Percentiles rank a stretch among this genome's conserved stretches.
phyloP scores from a whole-genome alignment of 2,888 invertebrate species.

The Caenorhabditis sp. region DNA sequence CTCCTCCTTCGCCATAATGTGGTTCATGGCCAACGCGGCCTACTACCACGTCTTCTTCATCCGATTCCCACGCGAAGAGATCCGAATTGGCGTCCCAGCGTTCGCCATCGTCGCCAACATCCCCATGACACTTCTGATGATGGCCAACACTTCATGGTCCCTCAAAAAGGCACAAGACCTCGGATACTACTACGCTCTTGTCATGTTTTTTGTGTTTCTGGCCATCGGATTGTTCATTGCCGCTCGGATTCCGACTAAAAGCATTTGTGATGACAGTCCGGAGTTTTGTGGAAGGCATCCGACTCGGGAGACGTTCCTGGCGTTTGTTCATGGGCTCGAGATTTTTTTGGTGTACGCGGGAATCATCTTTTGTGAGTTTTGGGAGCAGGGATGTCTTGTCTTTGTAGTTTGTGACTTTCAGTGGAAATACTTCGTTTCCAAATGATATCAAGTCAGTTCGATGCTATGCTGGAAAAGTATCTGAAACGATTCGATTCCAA shows the following conservation, averaged over 20 bases:
- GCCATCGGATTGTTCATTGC: slow-evolving; percentile 8
- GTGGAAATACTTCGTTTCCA: slow-evolving; percentile 31
- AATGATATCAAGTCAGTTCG: slow-evolving; percentile 23
- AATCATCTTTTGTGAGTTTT: slow-evolving; percentile 33
- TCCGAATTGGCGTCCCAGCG: slow-evolving; percentile 24
- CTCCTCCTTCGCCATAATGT: slow-evolving; percentile 14
- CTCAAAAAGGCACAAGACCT: slow-evolving; percentile 12
- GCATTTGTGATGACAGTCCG: slow-evolving; percentile 24
- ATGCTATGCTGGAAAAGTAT: not conserved
- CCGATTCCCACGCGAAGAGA: slow-evolving; percentile 16
- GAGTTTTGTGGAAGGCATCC: slow-evolving; percentile 1
- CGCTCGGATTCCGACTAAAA: not conserved
- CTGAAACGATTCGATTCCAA: not conserved
- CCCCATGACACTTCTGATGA: slow-evolving; percentile 23
- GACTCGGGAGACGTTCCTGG: slow-evolving; percentile 2
- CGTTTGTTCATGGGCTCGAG: slow-evolving; percentile 28
- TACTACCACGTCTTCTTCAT: slow-evolving; percentile 36
- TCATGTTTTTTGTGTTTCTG: slow-evolving; percentile 34
- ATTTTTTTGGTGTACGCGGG: slow-evolving; percentile 33
- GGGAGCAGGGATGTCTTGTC: no score
- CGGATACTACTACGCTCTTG: slow-evolving; percentile 25
- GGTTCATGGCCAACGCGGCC: slow-evolving; percentile 32
- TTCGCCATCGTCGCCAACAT: slow-evolving; percentile 25
- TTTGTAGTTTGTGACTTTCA: no score
- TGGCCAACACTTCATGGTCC: slow-evolving; percentile 18